Percentiles rank a stretch among this genome's conserved stretches.
Conservation (phyloP, 2,113 vertebrate species). For the Glaucomys volans region DNA sequence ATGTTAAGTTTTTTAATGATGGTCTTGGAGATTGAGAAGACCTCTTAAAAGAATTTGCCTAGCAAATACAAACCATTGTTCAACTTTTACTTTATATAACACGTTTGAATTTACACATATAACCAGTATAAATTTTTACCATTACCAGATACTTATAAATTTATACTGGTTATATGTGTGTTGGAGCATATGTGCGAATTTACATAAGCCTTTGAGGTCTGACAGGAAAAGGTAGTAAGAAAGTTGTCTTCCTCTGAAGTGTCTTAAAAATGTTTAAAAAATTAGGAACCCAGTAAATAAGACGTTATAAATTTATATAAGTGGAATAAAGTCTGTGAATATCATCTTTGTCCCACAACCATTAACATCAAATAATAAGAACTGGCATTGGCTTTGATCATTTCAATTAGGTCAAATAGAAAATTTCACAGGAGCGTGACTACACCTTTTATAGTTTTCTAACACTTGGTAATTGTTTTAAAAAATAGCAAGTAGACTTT, state of each 20-base stretch:
- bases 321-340: not conserved
- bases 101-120: not conserved
- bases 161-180: not conserved
- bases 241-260: not conserved
- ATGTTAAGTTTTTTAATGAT: not conserved
- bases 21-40: not conserved
- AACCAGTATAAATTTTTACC: not conserved
- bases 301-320: not conserved
- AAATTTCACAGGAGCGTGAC: not conserved
- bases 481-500: not conserved
- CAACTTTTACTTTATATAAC: not conserved
- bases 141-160: not conserved
- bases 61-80: not conserved
- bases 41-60: not conserved
- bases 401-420: not conserved
- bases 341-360: not conserved
- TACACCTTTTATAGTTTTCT: not conserved
- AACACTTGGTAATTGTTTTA: not conserved
- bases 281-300: not conserved
- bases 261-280: not conserved
- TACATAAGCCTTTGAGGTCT: not conserved
- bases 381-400: not conserved
- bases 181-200: not conserved
- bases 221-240: not conserved
- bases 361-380: not conserved